Percentiles rank a stretch among this genome's conserved stretches.
phyloP scores from a whole-genome alignment of 2,888 invertebrate species.

The Microplitis manilae region DNA sequence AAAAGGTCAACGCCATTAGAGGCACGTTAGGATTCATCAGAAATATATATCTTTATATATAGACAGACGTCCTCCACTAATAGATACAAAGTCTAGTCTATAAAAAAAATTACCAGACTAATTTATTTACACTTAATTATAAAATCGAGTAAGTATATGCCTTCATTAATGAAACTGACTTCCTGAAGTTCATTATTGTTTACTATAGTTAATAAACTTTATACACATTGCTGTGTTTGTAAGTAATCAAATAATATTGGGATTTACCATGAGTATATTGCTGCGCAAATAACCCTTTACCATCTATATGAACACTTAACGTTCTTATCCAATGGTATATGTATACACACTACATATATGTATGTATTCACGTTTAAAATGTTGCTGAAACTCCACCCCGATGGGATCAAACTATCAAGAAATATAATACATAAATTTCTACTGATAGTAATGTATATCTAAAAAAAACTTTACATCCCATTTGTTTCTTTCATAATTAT shows the following conservation, averaged over 20 bases:
- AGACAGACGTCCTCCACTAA: not conserved
- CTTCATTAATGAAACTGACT: not conserved
- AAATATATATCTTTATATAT: not conserved
- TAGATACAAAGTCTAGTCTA: not conserved
- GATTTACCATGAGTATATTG: conserved; percentile 9
- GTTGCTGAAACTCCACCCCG: conserved; percentile 23
- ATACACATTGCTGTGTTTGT: not conserved
- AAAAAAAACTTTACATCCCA: not conserved
- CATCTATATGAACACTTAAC: conserved; percentile 20
- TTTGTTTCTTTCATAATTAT: not conserved
- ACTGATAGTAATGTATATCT: not conserved
- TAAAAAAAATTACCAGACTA: conserved; percentile 1
- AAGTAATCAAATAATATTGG: conserved; percentile 2
- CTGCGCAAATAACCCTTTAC: conserved; percentile 26
- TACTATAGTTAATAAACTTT: not conserved
- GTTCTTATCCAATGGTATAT: conserved; percentile 11
- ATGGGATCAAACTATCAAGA: conserved; percentile 24
- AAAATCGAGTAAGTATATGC: not conserved
- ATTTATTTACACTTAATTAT: not conserved
- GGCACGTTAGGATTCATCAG: conserved; percentile 24
- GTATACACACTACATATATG: not conserved
- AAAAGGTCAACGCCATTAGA: conserved; percentile 34
- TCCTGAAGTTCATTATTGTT: not conserved
- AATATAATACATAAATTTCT: conserved; percentile 1
- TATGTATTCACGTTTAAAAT: not conserved